Percentiles rank a stretch among this genome's conserved stretches.
phyloP scores from a whole-genome alignment of 53 echinoderm and acorn worm genomes.

The Mesocentrotus franciscanus region DNA sequence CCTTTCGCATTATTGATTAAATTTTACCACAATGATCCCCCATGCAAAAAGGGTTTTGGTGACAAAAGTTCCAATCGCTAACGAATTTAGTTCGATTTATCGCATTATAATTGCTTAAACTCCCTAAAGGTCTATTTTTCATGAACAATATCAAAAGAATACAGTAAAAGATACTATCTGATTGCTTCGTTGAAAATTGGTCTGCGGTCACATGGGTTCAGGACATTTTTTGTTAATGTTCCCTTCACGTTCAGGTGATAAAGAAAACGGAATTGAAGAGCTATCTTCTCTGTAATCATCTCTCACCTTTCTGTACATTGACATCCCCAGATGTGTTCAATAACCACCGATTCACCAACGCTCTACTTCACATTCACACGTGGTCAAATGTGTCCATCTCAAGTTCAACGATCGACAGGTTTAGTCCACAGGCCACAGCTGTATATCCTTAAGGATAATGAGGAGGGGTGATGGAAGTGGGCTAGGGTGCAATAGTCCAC shows the following conservation, averaged over 20 bases:
- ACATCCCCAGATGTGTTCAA: not conserved
- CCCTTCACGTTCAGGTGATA: not conserved
- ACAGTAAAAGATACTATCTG: no score
- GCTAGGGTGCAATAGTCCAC: not conserved
- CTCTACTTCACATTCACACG: slow-evolving; percentile 26
- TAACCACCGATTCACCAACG: slow-evolving; percentile 11
- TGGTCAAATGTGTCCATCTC: not conserved
- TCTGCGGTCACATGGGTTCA: not conserved
- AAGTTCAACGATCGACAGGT: slow-evolving; percentile 30
- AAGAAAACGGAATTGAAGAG: not conserved
- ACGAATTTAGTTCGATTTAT: no score
- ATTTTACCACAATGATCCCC: no score
- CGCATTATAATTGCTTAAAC: no score
- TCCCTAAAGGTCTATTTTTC: no score
- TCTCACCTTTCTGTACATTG: not conserved
- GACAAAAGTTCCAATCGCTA: no score
- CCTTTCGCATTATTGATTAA: no score
- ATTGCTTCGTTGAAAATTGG: not conserved
- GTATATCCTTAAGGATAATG: not conserved
- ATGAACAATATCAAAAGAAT: no score
- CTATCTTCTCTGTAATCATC: not conserved
- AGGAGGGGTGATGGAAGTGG: no score
- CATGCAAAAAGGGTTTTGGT: no score
- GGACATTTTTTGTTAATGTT: not conserved
- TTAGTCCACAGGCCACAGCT: not conserved